Evolutionary conservation across 2,113 vertebrate species (phyloP), one percentile per base, ranked within the genome.

Genomic region (Pedetes capensis): DNA sequence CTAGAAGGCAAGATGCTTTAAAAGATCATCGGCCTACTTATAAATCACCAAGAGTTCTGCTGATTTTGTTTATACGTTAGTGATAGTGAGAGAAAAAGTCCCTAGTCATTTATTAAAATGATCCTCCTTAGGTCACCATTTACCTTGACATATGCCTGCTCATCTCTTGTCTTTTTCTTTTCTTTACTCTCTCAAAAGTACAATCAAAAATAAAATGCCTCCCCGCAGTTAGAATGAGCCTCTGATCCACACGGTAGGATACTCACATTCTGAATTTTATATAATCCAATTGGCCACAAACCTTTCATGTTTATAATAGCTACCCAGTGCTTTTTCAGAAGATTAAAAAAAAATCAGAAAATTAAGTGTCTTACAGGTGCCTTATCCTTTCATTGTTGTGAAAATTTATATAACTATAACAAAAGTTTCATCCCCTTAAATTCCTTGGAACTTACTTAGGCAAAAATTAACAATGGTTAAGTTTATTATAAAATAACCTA

Each of bases 231-330:
- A 79, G 32, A 69, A 84, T 39, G 49, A 90, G 39, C 47, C 63
- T 89, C 80, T 93, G 51, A 90, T 87, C 57, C 78, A 55, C 51
- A 87, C 57, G 37, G 27, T 32, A 64, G 78, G 68, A 91, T 95
- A 74, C 8, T 91, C 89, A 79, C 23, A 91, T 89, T 90, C 59
- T 91, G 44, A 93, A 95, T 88, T 95, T 96, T 86, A 23, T 82
- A 29, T 82, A 87, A 95, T 96, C 71, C 81, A 96, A 59, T 61
- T 96, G 84, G 75, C 68, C 76, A 92, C 69, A 96, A 94, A 23
- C 13, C 71, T 82, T 96, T 79, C 63, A 85, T 95, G 64, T 27
- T 90, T 92, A 79, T 86, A 79, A 93, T 92, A 95, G 42, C 42
- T 75, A 87, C 59, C 42, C 44, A 69, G 49, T 69, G 20, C 79